Evolutionary conservation across 2,113 vertebrate species (phyloP), one percentile per base, ranked within the genome.

Genomic region (Parus major): DNA sequence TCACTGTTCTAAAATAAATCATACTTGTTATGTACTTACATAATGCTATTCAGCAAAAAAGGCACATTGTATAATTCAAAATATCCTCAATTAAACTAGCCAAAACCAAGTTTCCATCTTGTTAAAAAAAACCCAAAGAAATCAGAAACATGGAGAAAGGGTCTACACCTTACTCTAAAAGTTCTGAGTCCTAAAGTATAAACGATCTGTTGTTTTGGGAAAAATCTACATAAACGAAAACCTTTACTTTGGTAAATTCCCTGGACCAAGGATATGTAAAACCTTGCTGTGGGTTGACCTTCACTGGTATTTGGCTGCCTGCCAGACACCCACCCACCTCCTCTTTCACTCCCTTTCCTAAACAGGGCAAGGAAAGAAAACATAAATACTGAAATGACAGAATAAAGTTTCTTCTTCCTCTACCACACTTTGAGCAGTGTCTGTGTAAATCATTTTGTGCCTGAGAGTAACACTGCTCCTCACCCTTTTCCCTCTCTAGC

Each of bases 401-500:
- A 39, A 39, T 39, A 39, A 39, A 39, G 39, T 39, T 39, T 39
- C 39, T 39, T 39, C 39, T 39, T 39, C 39, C 39, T 39, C 39
- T 39, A 39, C 39, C 39, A 39, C 39, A 39, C 39, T 39, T 39
- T 12, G 39, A 39, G 39, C 39, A 39, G 39, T 39, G 39, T 39
- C 39, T 39, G 39, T 39, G 39, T 39, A 39, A 39, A 39, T 39
- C 11, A 39, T 39, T 39, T 39, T 8, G 11, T 39, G 39, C 8
- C 39, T 5, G 11, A 39, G 11, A 39, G 39, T 39, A 8, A 39
- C 39, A 39, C 42, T 61, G 10, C 39, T 84, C 10, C 42, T 83
- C 22, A 57, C 2, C 11, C 9, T 50, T 57, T 39, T 50, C 8
- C 2, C 5, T 66, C 23, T 69, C 35, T 23, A 29, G 3, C 0